phyloP scores from a whole-genome alignment of 2,888 invertebrate species.

The Nycteola revayana region DNA sequence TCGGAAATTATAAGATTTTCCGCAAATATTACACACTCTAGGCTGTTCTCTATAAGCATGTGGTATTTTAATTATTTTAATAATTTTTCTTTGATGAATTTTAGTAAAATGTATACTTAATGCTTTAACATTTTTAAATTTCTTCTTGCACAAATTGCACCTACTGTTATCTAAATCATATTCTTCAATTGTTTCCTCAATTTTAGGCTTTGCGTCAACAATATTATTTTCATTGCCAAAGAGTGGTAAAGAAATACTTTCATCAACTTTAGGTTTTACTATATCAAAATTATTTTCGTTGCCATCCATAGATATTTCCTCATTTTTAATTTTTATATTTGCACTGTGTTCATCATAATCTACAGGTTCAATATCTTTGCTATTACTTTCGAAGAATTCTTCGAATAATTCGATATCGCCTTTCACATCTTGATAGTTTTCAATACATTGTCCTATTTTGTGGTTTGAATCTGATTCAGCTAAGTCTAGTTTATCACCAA shows the following conservation, averaged over 20 bases:
- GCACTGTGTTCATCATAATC: not conserved
- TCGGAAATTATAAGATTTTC: slow-evolving; percentile 24
- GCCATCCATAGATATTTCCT: no score
- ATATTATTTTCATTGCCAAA: no score
- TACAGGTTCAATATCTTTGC: slow-evolving; percentile 8
- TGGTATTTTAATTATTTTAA: slow-evolving; percentile 24
- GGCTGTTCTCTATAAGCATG: slow-evolving; percentile 9
- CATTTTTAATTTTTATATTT: not conserved
- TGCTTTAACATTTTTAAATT: slow-evolving; percentile 33
- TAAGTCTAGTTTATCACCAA: slow-evolving; percentile 47
- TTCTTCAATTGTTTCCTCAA: slow-evolving; percentile 11
- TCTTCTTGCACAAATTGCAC: slow-evolving; percentile 55
- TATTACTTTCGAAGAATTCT: slow-evolving; percentile 40
- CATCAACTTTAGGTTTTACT: not conserved
- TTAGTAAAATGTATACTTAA: slow-evolving; percentile 48
- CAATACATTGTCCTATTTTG: slow-evolving; percentile 25
- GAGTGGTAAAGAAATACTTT: no score
- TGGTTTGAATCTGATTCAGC: slow-evolving; percentile 12
- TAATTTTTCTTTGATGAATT: slow-evolving; percentile 40
- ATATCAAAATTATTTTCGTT: no score
- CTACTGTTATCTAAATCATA: slow-evolving; percentile 44
- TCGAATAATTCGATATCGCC: slow-evolving; percentile 43
- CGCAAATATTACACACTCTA: slow-evolving; percentile 48
- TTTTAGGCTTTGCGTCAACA: not conserved
- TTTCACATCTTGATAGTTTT: slow-evolving; percentile 28